Evolutionary conservation across 1,140 invertebrate genomes (phyloP), one percentile per base, ranked within the genome.

Genomic region (Helicoverpa zea): DNA sequence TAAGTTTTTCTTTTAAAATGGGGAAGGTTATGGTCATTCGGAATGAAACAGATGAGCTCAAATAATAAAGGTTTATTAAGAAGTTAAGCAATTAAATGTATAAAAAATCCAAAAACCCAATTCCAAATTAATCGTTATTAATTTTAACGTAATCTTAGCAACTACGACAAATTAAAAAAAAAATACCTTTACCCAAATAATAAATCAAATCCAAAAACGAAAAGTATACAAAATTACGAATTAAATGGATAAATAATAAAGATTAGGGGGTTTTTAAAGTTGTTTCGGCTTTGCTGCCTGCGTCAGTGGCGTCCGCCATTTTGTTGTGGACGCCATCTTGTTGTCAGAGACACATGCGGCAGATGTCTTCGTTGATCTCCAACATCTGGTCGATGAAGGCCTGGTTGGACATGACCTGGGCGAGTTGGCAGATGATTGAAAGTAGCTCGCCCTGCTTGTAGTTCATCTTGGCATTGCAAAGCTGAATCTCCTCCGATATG

Each of bases 341-440:
- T 64, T 85, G 88, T 92, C 84, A 94, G 83, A 94, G 88, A 30
- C 90, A 92, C 76, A 94, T 83, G 73, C 91, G 89, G 88, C 97
- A 97, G 88, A 98, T 98, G 87, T 97, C 96, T 68, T 97, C 95
- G 92, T 98, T 98, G 77, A 98, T 97, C 56, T 96, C 95, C 81
- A 98, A 94, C 83, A 98, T 91, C 92, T 98, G 97, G 7, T 95
- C 94, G 75, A 98, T 95, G 88, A 98, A 98, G 51, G 96, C 94
- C 54, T 96, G 96, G 89, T 98, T 96, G 35, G 95, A 93, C 84
- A 98, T 95, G n/a, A 98, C 96, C 64, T 95, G 95, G 3, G 97
- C 96, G 18, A 98, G 92, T 56, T 96, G 95, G 80, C 93, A 95
- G 66, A 98, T 95, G 52, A 97, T 95, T 56, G 93, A 89, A 23